Percentiles rank a stretch among this genome's conserved stretches.
Conservation (phyloP, 1,140 invertebrate genomes). For the Drosophila nigrodunni region DNA sequence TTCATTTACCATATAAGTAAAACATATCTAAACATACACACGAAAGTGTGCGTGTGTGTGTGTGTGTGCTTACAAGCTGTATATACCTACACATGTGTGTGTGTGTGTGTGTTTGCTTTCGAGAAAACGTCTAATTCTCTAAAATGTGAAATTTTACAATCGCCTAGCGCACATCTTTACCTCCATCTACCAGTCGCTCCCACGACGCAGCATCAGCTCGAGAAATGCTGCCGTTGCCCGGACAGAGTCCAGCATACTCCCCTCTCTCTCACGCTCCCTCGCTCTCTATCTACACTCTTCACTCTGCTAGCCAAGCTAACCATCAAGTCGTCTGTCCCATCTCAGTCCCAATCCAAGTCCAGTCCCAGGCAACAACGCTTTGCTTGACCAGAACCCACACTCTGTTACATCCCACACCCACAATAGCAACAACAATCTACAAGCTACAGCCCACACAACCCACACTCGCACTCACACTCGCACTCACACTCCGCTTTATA, state of each 20-base stretch:
- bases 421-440: neutral
- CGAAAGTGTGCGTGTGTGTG: conserved; percentile 42
- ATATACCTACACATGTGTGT: conserved; percentile 41
- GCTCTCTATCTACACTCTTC: neutral
- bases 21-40: conserved; percentile 42
- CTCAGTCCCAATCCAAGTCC: conserved; percentile 49
- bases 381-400: conserved; percentile 69
- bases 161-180: conserved; percentile 80
- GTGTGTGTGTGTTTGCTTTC: conserved; percentile 64
- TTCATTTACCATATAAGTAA: conserved; percentile 27
- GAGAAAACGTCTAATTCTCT: conserved; percentile 82
- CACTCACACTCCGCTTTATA: neutral
- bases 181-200: conserved; percentile 60
- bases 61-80: conserved; percentile 55
- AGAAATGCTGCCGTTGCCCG: conserved; percentile 68
- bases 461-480: conserved; percentile 1
- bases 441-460: neutral
- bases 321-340: conserved; percentile 79
- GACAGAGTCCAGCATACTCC: conserved; percentile 30
- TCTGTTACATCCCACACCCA: conserved; percentile 11
- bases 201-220: conserved; percentile 61
- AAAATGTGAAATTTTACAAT: conserved; percentile 84
- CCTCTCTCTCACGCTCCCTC: neutral
- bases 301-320: conserved; percentile 41
- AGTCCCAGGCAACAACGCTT: conserved; percentile 63